Base-by-base conservation (phyloP, 1,140 invertebrate genomes). In the Calliphora vicina region DNA sequence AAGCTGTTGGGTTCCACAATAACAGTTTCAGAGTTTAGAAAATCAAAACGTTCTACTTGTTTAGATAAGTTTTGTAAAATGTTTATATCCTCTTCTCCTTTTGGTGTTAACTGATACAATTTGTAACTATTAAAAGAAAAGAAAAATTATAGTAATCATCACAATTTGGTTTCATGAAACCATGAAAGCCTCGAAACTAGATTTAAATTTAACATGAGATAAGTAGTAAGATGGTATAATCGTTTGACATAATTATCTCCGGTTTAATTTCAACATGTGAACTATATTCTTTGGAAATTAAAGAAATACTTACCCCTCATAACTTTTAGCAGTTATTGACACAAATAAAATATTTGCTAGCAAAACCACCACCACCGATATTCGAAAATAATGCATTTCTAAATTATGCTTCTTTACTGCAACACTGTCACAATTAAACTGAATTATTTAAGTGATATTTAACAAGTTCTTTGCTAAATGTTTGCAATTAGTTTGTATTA, bases 41-140 rank as follows among this genome's bases (percentile, higher is more conserved):
- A 89, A 20, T 90, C 87, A 29, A 85, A 88, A 6, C 84, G 43
- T n/a, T 83, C 23, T 85, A 67, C 17, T 67, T 35, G 20, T 83
- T 85, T 0, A 85, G 82, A 35, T 81, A 82, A 76, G 1, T n/a
- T 35, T 23, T 85, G 72, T 17, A 88, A 73, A 9, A 84, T 15
- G 12, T 86, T 42, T 0, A 72, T 72, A 25, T 90, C 87, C 3
- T 80, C 81, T 9, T 42, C 23, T 29, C 73, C 86, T 9, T 67
- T 6, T 1, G 87, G 80, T 0, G 76, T 86, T 15, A 90, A 82
- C 74, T 89, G 86, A 57, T 90, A 90, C 23, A 90, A 83, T 73
- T 85, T 87, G 78, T 88, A 89, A 27, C 89, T 90, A 35, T n/a
- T 67, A 45, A n/a, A 72, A 61, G n/a, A 35, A 6, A 15, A 80